Percentiles rank a stretch among this genome's conserved stretches.
These are phyloP conservation scores for Pterobdella sp. DNA, from an alignment of 2,888 invertebrate species.

Conservation along the genomic window DNA sequence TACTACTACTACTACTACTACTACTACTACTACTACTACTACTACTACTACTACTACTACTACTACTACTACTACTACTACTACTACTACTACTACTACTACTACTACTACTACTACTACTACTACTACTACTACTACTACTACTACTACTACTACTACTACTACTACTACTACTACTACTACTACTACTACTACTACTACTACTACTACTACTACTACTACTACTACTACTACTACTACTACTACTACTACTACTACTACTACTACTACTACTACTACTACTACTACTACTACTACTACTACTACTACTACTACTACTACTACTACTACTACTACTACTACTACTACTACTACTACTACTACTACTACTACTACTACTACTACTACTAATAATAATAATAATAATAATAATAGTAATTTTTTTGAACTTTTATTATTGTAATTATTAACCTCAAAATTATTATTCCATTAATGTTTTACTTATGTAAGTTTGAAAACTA, in stretches of 20 bases:
- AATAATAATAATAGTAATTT: neutral
- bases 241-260: slow-evolving; percentile 15
- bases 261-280: slow-evolving; percentile 16
- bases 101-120: slow-evolving; percentile 25
- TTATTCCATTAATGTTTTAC: too few relatives aligned
- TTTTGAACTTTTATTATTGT: too few relatives aligned
- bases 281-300: slow-evolving; percentile 12
- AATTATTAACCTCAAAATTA: too few relatives aligned
- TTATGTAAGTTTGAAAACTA: too few relatives aligned
- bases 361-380: slow-evolving; percentile 11
- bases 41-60: slow-evolving; percentile 25
- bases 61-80: slow-evolving; percentile 25
- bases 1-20: slow-evolving; percentile 25
- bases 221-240: slow-evolving; percentile 16
- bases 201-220: slow-evolving; percentile 20
- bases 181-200: slow-evolving; percentile 21
- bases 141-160: slow-evolving; percentile 25
- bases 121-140: slow-evolving; percentile 25
- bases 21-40: slow-evolving; percentile 25
- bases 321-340: slow-evolving; percentile 16
- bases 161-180: slow-evolving; percentile 25
- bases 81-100: slow-evolving; percentile 25
- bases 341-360: slow-evolving; percentile 16
- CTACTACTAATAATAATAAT: neutral
- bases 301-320: slow-evolving; percentile 15